Evolutionary conservation across 1,140 invertebrate species (phyloP).

Genomic region (Wiebesia pumilae): DNA sequence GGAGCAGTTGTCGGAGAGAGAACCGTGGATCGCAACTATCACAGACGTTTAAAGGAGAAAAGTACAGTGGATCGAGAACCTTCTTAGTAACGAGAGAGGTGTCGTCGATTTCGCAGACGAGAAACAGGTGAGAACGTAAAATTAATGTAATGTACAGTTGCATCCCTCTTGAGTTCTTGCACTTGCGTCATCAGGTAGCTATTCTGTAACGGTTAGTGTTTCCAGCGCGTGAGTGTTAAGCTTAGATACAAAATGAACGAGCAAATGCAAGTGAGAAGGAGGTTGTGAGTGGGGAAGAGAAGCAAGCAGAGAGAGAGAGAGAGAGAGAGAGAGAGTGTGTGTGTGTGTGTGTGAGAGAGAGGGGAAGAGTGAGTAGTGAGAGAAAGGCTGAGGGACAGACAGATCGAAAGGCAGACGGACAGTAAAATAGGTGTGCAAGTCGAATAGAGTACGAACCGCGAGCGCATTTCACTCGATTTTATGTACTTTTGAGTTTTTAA

Average conservation of each 20-base stretch:
- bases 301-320: background rate
- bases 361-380: too few species aligned
- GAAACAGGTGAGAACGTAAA: background rate
- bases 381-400: background rate
- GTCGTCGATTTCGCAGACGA: background rate
- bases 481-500: background rate
- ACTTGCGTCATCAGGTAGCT: slow-evolving; percentile 9
- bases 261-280: background rate
- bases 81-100: background rate
- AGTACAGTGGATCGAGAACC: background rate
- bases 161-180: background rate
- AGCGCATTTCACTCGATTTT: background rate
- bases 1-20: background rate
- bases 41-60: background rate
- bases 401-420: background rate
- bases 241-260: background rate
- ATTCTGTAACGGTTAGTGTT: background rate
- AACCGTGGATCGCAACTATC: background rate
- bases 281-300: background rate
- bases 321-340: background rate
- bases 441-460: background rate
- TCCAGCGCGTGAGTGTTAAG: background rate
- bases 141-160: background rate
- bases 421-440: slow-evolving; percentile 10
- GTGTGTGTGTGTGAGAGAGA: too few species aligned